phyloP scores from a whole-genome alignment of 2,113 vertebrate genomes.

The Lipotes vexillifer region DNA sequence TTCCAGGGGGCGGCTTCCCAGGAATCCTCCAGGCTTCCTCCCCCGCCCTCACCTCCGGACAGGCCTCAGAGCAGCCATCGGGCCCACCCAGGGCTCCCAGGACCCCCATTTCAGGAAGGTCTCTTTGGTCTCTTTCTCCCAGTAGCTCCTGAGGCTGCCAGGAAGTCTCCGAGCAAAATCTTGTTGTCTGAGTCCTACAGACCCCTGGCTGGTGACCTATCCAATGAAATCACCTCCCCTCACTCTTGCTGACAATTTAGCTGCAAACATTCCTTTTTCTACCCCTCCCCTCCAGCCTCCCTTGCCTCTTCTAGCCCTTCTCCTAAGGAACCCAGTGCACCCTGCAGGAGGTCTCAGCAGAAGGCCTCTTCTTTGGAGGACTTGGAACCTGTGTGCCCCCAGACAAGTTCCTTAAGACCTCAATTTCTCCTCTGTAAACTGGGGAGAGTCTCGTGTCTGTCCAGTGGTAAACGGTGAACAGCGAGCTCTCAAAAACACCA shows the following conservation, averaged over 20 bases:
- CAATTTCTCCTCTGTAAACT: neutral
- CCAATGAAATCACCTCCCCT: no score
- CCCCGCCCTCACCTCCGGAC: no score
- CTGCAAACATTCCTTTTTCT: neutral
- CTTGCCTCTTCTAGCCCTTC: neutral
- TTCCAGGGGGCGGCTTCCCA: neutral
- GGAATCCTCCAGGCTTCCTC: neutral
- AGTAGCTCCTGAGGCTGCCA: neutral
- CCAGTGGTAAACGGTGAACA: neutral
- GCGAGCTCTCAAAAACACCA: neutral
- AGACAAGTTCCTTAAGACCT: neutral
- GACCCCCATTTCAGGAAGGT: neutral
- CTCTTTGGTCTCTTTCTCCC: neutral
- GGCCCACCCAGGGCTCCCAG: neutral
- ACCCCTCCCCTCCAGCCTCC: neutral
- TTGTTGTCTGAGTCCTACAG: neutral
- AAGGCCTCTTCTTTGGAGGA: neutral
- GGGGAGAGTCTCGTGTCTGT: neutral
- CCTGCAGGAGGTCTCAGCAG: neutral
- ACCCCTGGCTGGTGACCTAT: neutral
- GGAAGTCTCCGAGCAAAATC: neutral
- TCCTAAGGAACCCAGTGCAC: neutral
- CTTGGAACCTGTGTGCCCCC: neutral
- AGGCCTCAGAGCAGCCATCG: neutral
- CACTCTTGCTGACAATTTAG: neutral